These are phyloP conservation scores for Halcyon badia DNA, from an alignment of 2,797 vertebrate species.

Conservation along the genomic window DNA sequence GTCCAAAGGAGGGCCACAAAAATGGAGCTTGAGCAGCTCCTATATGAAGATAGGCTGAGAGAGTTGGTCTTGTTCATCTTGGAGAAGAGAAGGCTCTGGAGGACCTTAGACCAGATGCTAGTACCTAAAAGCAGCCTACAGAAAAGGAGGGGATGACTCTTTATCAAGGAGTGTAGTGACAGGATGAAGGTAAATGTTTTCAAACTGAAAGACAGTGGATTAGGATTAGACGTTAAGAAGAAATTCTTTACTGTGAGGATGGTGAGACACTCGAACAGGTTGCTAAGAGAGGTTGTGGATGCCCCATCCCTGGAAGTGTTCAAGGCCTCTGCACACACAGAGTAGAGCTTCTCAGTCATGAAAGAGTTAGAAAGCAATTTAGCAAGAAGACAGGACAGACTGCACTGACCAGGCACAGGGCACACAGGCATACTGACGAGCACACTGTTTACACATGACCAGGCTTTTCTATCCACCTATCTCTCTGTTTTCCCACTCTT, in stretches of 20 bases:
- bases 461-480: neutral
- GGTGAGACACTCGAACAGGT: neutral
- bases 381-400: neutral
- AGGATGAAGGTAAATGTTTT: neutral
- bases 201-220: neutral
- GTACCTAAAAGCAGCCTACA: neutral
- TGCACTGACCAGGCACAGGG: neutral
- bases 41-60: too few species aligned
- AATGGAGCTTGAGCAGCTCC: too few species aligned
- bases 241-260: neutral
- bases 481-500: neutral
- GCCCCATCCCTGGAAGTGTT: neutral
- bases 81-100: too few species aligned
- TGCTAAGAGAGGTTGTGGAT: neutral
- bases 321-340: neutral
- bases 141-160: neutral
- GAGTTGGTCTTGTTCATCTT: neutral
- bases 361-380: neutral
- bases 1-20: too few species aligned
- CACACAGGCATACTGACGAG: rapidly evolving
- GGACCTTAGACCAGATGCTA: neutral
- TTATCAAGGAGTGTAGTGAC: neutral
- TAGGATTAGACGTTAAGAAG: too few species aligned
- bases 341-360: neutral
- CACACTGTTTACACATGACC: neutral